A percentile compares a stretch with the other conserved stretches of the same genome.
These are phyloP conservation scores for Natator depressus DNA, from an alignment of 2,113 vertebrate species.

Conservation along the genomic window DNA sequence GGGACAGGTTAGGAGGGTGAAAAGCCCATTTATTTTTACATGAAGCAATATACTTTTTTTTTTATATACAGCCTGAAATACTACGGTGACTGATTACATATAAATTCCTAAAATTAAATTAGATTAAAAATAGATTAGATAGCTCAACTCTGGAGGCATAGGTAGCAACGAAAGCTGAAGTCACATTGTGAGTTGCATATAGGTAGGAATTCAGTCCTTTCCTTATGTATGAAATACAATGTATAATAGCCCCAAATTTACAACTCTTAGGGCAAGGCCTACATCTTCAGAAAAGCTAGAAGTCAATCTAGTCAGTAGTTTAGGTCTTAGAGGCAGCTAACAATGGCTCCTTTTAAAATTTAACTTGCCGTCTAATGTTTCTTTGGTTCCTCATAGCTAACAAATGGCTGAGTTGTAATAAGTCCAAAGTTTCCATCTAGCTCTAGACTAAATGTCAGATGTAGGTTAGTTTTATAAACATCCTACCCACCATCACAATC, in stretches of 20 bases:
- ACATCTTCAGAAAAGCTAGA: neutral
- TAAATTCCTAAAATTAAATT: neutral
- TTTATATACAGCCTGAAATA: neutral
- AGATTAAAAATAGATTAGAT: conserved; percentile 11
- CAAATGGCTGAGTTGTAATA: rapidly evolving
- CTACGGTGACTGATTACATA: neutral
- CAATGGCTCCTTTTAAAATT: neutral
- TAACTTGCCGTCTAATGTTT: neutral
- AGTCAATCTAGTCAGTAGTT: neutral
- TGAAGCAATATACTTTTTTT: neutral
- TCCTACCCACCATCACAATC: neutral
- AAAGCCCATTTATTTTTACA: neutral
- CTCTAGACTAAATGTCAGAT: neutral
- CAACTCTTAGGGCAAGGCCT: neutral
- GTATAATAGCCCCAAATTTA: neutral
- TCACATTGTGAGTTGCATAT: neutral
- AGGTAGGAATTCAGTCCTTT: neutral
- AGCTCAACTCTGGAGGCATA: neutral
- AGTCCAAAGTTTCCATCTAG: neutral
- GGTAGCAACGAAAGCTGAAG: neutral
- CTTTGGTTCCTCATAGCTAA: neutral
- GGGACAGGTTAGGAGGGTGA: neutral
- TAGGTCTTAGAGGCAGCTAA: neutral
- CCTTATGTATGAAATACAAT: neutral
- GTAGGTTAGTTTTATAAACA: neutral